Percentiles rank a stretch among this genome's conserved stretches.
These are phyloP conservation scores for Leptodactylus fuscus DNA, from an alignment of 2,113 vertebrate genomes.

Conservation along the genomic window DNA sequence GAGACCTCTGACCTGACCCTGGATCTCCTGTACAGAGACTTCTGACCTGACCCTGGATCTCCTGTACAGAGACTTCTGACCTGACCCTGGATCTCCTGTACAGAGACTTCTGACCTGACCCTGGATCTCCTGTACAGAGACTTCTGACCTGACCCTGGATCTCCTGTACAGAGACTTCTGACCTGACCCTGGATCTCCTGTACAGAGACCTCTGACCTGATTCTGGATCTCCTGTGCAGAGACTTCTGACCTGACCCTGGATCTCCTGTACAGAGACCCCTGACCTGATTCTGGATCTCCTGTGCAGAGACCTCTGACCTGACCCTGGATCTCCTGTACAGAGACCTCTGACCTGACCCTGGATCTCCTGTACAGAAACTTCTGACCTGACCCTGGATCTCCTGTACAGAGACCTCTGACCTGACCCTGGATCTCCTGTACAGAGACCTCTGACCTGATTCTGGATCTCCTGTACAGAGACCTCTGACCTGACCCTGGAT, in stretches of 20 bases:
- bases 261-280: background rate
- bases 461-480: too few species aligned
- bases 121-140: too few species aligned
- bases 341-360: background rate
- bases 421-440: background rate
- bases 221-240: background rate
- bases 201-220: background rate
- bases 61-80: background rate
- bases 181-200: too few species aligned
- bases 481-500: background rate
- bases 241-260: too few species aligned
- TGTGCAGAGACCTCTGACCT: background rate
- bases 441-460: background rate
- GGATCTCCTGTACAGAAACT: background rate
- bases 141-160: background rate
- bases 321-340: too few species aligned
- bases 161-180: background rate
- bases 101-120: background rate
- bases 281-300: background rate
- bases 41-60: too few species aligned
- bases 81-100: background rate
- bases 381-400: too few species aligned
- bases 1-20: background rate
- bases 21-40: background rate
- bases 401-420: background rate